Conservation (phyloP, 2,113 vertebrate genomes). For the Spheniscus mendiculus region DNA sequence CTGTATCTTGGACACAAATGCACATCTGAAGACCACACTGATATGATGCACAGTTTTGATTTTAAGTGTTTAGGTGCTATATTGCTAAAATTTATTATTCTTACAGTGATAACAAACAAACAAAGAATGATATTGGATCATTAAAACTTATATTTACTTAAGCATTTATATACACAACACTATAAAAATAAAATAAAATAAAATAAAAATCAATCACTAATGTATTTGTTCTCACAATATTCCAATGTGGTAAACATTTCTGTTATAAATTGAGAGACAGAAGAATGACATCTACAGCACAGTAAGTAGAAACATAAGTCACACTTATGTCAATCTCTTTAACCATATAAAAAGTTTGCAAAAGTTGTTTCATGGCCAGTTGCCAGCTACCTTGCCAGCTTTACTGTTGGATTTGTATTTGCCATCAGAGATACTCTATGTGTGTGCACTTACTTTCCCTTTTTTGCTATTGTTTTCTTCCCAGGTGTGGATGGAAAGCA, state of each 20-base stretch:
- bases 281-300: neutral
- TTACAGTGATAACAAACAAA: neutral
- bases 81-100: neutral
- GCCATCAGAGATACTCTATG: neutral
- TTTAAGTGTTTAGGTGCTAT: neutral
- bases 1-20: neutral
- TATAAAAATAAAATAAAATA: neutral
- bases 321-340: neutral
- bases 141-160: neutral
- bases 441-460: neutral
- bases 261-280: neutral
- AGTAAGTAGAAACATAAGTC: neutral
- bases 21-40: neutral
- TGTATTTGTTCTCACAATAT: neutral
- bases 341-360: neutral
- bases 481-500: neutral
- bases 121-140: rapidly evolving
- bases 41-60: neutral
- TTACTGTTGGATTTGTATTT: neutral
- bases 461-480: neutral
- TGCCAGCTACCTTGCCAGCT: neutral
- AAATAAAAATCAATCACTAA: too few species aligned
- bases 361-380: neutral
- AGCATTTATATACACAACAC: neutral
- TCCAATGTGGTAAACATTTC: neutral